A percentile compares a stretch with the other conserved stretches of the same genome.
Evolutionary conservation across 92 coral and sea anemone species (phyloP).

Genomic region (Blastomussa wellsi): DNA sequence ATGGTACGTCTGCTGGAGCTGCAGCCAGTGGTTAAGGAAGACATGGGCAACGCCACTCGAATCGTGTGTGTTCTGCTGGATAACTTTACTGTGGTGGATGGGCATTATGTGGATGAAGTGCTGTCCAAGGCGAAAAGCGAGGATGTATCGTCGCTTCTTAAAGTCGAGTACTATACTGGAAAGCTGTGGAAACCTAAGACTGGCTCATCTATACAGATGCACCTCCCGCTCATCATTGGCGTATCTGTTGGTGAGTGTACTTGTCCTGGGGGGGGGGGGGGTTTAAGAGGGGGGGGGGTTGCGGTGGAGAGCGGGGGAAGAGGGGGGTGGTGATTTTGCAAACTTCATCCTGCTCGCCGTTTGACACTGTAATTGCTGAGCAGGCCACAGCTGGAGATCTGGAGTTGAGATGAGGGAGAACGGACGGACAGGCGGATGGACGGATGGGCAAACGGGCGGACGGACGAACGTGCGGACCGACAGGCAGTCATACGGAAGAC

Average conservation of each 20-base stretch:
- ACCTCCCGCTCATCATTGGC: conserved; percentile 73
- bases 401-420: too few relatives aligned
- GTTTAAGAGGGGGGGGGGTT: not conserved
- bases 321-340: too few relatives aligned
- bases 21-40: conserved; percentile 53
- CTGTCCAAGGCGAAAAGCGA: conserved; percentile 47
- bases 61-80: conserved; percentile 77
- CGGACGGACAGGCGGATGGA: too few relatives aligned
- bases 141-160: conserved; percentile 60
- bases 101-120: conserved; percentile 69
- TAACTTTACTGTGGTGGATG: conserved; percentile 64
- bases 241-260: conserved; percentile 77
- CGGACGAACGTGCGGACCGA: not conserved
- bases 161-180: conserved; percentile 72
- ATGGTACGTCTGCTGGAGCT: conserved; percentile 72
- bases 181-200: conserved; percentile 42
- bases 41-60: conserved; percentile 54
- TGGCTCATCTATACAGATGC: conserved; percentile 44
- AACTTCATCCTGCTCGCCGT: too few relatives aligned
- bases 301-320: too few relatives aligned
- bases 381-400: too few relatives aligned
- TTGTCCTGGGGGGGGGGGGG: not conserved
- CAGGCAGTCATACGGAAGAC: too few relatives aligned
- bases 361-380: too few relatives aligned
- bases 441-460: not conserved